Conservation (phyloP, 1,140 invertebrate genomes). For the Drosophila carrolli region DNA sequence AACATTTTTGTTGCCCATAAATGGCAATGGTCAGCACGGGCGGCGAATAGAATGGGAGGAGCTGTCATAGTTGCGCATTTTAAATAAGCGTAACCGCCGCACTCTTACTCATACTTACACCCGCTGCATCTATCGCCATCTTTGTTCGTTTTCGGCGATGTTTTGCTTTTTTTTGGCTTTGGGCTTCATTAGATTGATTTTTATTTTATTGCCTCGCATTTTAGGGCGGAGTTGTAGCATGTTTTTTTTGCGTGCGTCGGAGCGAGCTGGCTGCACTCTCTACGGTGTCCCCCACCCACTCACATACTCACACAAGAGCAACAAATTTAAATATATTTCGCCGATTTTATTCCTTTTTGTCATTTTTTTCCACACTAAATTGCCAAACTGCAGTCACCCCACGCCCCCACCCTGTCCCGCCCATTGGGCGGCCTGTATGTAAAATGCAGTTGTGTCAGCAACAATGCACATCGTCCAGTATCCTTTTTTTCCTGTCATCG, state of each 20-base stretch:
- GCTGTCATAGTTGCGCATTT: conserved; percentile 72
- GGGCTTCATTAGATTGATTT: conserved; percentile 82
- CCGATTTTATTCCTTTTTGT: conserved; percentile 39
- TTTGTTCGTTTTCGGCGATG: conserved; percentile 44
- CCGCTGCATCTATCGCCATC: conserved; percentile 36
- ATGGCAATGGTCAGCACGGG: conserved; percentile 45
- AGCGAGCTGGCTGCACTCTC: conserved; percentile 47
- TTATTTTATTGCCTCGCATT: conserved; percentile 70
- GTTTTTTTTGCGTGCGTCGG: conserved; percentile 73
- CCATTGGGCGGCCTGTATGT: conserved; percentile 41
- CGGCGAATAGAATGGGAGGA: conserved; percentile 2
- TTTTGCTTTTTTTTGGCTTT: conserved; percentile 55
- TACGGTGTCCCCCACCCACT: conserved; percentile 23
- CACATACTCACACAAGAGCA: conserved; percentile 32
- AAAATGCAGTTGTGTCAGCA: conserved; percentile 61
- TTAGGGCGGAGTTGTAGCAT: conserved; percentile 83
- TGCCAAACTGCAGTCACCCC: conserved; percentile 67
- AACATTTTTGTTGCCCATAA: conserved; percentile 81
- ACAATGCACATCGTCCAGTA: conserved; percentile 39
- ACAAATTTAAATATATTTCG: conserved; percentile 73
- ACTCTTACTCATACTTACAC: not conserved
- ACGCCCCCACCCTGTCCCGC: not conserved
- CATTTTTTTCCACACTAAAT: conserved; percentile 58
- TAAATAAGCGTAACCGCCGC: conserved; percentile 74
- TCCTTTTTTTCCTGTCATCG: conserved; percentile 49